Base-by-base conservation (phyloP, 2,888 invertebrate species). In the Drosophila borealis region DNA sequence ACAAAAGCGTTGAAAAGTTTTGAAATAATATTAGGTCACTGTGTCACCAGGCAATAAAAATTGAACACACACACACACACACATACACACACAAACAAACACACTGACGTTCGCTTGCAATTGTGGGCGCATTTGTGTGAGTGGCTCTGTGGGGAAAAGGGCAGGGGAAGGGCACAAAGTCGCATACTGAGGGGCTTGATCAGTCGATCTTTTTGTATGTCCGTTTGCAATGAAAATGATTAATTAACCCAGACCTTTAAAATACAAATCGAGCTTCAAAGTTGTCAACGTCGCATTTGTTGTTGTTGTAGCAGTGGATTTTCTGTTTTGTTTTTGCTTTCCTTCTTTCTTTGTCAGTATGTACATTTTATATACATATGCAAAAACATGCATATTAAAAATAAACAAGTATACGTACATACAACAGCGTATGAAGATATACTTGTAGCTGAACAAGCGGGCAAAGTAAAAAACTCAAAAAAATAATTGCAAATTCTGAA, bases 231-330 rank as follows among this genome's bases (percentile, higher is more conserved):
- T 70, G 69, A 61, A 80, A 82, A 74, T 80, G 86, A 85, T 82
- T 85, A 78, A 82, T 82, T 85, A 82, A 85, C 82, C 82, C 82
- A 81, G 85, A 85, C 86, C 86, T 72, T 74, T 70, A 74, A 81
- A 84, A 68, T 51, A 70, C 69, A 80, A 77, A 72, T 72, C 71
- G 66, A 76, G 79, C 73, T 63, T 54, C 33, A 59, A 37, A 54
- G 59, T 59, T 54, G 59, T 54, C 42, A 34, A 66, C 46, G 46
- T 34, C 25, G 39, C 21, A 5, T 39, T 54, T 19, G 21, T 29
- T 29, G 29, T 53, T 46, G 5, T 36, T 56, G 33, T 39, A 9
- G 10, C 10, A 11, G 13, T 36, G 13, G 4, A 11, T 29, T 29
- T 41, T 37, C 10, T 50, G 17, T 19, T 57, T 39, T 8, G 11